Evolutionary conservation across 30 jellyfish, hydroid and myxozoan species (phyloP), one percentile per base, ranked within the genome.

Genomic region (Turritopsis rubra): DNA sequence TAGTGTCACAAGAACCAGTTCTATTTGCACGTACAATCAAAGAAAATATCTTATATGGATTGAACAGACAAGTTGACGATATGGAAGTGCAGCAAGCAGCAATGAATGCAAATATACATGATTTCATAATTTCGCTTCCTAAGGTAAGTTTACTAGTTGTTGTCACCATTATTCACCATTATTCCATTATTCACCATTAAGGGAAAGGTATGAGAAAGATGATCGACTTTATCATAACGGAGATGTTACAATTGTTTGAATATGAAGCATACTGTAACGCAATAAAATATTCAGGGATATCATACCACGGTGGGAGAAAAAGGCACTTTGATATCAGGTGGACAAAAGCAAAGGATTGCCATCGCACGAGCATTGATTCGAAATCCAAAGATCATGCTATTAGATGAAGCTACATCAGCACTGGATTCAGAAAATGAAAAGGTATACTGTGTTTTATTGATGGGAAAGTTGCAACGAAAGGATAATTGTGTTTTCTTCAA

Each of bases 1-100:
- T 90, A 18, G 97, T 90, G 25, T 83, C 94, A 28, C 97, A 90
- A 82, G 97, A 90, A 78, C 97, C 97, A 29, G 81, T 90, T 24
- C 71, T 90, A 70, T 90, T 90, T 65, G 95, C 85, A 30, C 87
- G 88, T 20, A 73, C 97, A 52, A 90, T 90, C n/a, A 85, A 85
- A 0, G 92, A 90, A 21, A 90, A 90, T 70, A 90, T 90, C 70
- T 81, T 85, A 21, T 85, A 85, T 94, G 97, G 97, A 17, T 76
- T 77, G 52, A 84, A 22, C 28, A 41, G 60, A 41, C 87, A 77
- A 24, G 92, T 90, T 1, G 86, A 88, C 7, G 86, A 75, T 7
- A 75, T 66, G 29, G 95, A 85, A 53, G 74, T 85, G 19, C 91
- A 90, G 65, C 72, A 81, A 19, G 97, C 97, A 0, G 97, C 93